Evolutionary conservation across 2,113 vertebrate genomes (phyloP), one percentile per base, ranked within the genome.

Genomic region (Erythrocebus patas): DNA sequence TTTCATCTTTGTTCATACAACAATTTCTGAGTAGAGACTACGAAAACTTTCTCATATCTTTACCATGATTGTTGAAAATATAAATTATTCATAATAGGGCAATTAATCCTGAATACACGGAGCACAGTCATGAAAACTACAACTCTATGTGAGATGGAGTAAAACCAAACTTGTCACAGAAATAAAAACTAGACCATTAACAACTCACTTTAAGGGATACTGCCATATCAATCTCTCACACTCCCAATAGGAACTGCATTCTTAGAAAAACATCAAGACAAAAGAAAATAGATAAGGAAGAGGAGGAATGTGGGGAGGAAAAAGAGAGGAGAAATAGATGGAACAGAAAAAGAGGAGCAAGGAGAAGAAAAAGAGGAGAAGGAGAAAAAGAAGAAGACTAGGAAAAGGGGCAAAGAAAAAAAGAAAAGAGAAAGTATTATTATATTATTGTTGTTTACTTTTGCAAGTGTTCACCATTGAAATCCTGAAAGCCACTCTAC

Each of bases 321-420:
- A 75, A 14, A 3, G 43, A 61, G 23, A 30, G 3, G 20, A 55
- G 6, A n/a, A 18, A 16, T 27, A 68, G 40, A 38, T 9, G 17
- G 6, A n/a, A 2, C 64, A 66, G n/a, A 84, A 85, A 59, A 35
- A 40, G 14, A 14, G 57, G 3, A 76, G 57, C 45, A 84, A 81
- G 30, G 14, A 82, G 7, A 2, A 5, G 4, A 2, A 20, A 7
- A 10, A 8, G 4, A 8, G 3, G 13, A 12, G n/a, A 43, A 30
- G 8, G 9, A 43, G 3, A 66, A 48, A 20, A 13, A 25, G 1
- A 30, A 52, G 32, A 45, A 57, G 2, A 27, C 18, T 6, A 32
- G 55, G 17, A 64, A 22, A 18, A 8, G 14, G 48, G 27, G 6
- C 66, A 68, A 72, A 23, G 27, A 14, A 25, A 13, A 38, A 6